phyloP scores from a whole-genome alignment of 2,888 invertebrate species.

The Chromoteleia sp. region DNA sequence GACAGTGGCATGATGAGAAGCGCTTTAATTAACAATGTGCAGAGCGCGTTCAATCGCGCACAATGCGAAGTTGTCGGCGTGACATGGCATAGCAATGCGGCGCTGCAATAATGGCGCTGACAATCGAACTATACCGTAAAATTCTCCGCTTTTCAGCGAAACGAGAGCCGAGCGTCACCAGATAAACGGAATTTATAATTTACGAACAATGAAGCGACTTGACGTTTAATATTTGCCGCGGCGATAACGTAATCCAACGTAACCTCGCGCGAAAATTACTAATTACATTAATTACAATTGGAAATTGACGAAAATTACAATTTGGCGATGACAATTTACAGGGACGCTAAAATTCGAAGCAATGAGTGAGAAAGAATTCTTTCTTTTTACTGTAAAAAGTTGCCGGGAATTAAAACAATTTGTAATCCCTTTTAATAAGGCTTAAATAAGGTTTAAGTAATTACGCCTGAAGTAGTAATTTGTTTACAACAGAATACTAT shows the following conservation, averaged over 20 bases:
- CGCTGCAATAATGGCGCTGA: constrained; percentile 67
- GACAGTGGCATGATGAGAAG: constrained; percentile 78
- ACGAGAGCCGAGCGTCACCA: constrained; percentile 50
- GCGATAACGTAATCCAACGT: constrained; percentile 37
- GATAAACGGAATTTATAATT: constrained; percentile 70
- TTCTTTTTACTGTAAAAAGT: no score
- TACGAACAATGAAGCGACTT: constrained; percentile 62
- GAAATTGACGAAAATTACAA: constrained; percentile 25
- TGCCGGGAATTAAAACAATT: no score
- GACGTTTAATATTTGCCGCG: constrained; percentile 58
- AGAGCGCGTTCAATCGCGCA: constrained; percentile 79
- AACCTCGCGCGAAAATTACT: constrained; percentile 48
- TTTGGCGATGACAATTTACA: neutral
- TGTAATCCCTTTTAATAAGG: no score
- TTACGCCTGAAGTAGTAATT: no score
- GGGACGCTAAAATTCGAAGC: neutral
- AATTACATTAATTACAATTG: constrained; percentile 45
- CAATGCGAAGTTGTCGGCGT: constrained; percentile 82
- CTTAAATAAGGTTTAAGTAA: no score
- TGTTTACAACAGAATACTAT: no score
- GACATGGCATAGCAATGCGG: constrained; percentile 71
- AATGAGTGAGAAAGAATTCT: no score
- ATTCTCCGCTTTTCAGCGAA: constrained; percentile 65
- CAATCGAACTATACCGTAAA: constrained; percentile 68
- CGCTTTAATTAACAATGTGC: constrained; percentile 83